Evolutionary conservation across 2,888 invertebrate genomes (phyloP), one percentile per base, ranked within the genome.

Genomic region (Physocephala rufipes): DNA sequence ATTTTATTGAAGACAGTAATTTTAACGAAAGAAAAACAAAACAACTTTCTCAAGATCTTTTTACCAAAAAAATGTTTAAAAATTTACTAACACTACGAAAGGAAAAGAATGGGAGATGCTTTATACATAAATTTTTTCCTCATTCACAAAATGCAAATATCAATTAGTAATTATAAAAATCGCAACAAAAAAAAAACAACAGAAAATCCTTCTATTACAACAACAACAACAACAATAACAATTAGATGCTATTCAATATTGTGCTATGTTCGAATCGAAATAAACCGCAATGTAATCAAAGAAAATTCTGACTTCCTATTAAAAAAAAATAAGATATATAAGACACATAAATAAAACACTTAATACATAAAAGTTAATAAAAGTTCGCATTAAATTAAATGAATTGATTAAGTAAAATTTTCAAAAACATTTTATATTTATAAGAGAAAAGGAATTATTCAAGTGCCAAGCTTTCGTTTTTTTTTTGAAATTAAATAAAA

Each of bases 391-490:
- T 36, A 36, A 36, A 36, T 26, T 21, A 63, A 43, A 30, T 36
- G 4, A 36, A 36, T 36, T 36, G 9, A 36, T 36, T 36, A 36
- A 36, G 9, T 36, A 36, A 36, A 4, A 36, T 36, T 36, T 36
- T 36, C 9, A 36, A 36, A 36, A 36, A 36, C 36, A 36, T 9
- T 36, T 36, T 36, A 36, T 36, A 36, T 9, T 36, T 36, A 36
- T 36, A 36, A 36, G 36, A 36, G 9, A 36, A 36, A 36, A 36
- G 9, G 5, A 28, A 15, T 36, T 30, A 51, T 62, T 62, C 61
- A 51, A 68, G 68, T 68, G 68, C 68, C 68, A 68, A 68, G 61
- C 51, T 62, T 61, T 62, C 51, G 62, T 47, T 24, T 62, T 62
- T 21, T 62, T 15, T 21, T 13, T 36, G 7, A 21, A 51, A 24